Evolutionary conservation across 2,888 invertebrate species (phyloP), one percentile per base, ranked within the genome.

Genomic region (Hypomecis punctinalis): DNA sequence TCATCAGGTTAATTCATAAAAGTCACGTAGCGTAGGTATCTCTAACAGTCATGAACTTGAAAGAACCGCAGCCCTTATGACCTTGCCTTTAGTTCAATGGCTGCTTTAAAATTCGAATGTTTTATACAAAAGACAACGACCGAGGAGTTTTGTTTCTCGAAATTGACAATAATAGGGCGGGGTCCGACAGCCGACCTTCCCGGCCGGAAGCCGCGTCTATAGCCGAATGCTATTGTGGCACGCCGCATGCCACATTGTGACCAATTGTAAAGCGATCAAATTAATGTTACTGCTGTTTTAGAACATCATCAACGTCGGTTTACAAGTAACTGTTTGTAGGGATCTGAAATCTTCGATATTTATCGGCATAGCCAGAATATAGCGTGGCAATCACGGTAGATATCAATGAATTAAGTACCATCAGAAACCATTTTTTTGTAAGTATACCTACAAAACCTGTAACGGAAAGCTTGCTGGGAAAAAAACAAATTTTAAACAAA

Each of bases 121-220:
- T 47, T 61, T 59, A 56, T 52, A 57, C 51, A 61, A 67, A 66
- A 57, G 63, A 60, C 48, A 61, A 59, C 59, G 55, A 65, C 59
- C 61, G 13, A 63, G 68, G 61, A 57, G 61, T 61, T 52, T 60
- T 58, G 45, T 61, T 58, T 61, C 46, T 43, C 48, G 55, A 56
- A 62, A 56, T 62, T 65, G 70, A 72, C 67, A 74, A 76, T 75
- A 73, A 74, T 77, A 70, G 72, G 73, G 70, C 67, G 78, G 75
- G 82, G 83, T 80, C 79, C 79, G 83, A 80, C 79, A 79, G 77
- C 75, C 76, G 78, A 76, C 76, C 76, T 77, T 76, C 74, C 72
- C 72, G 72, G 76, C 71, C 81, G 85, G 85, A 85, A 82, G 78
- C 76, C 64, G 69, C 75, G 78, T 75, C 78, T 76, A 61, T 68